phyloP scores from a whole-genome alignment of 2,797 vertebrate species.

The Masticophis lateralis region DNA sequence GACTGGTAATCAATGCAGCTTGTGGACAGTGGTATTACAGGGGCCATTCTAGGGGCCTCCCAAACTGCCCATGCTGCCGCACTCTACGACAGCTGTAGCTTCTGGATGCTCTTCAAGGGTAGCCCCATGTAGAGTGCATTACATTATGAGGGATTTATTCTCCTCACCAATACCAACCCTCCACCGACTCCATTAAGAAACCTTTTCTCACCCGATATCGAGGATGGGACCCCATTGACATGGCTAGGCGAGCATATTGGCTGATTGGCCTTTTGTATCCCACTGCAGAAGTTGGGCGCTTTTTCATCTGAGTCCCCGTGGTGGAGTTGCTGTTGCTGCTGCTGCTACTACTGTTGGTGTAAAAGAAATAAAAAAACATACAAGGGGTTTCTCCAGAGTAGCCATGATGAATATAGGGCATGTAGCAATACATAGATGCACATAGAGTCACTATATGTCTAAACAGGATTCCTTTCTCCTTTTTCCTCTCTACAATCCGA shows the following conservation, averaged over 20 bases:
- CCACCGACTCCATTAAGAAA: accelerated
- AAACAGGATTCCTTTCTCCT: not conserved
- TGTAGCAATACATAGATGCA: not conserved
- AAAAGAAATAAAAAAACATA: accelerated
- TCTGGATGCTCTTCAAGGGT: not conserved
- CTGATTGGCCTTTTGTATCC: slow-evolving; percentile 97
- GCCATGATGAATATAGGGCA: accelerated
- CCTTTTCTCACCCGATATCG: slow-evolving; percentile 84
- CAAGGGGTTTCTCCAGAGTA: accelerated
- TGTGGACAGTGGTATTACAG: not conserved
- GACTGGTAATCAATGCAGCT: not conserved
- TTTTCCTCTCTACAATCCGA: not conserved
- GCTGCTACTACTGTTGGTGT: not conserved
- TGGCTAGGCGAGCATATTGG: slow-evolving; percentile 90
- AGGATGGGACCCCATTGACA: slow-evolving; percentile 84
- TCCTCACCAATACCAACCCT: not conserved
- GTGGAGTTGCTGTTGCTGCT: slow-evolving; percentile 60
- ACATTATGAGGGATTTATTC: not conserved
- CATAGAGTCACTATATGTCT: not conserved
- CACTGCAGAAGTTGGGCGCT: slow-evolving; percentile 86
- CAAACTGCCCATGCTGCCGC: not conserved
- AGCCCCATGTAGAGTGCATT: not conserved
- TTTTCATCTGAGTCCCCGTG: slow-evolving; percentile 80
- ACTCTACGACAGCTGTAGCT: not conserved
- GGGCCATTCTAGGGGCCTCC: not conserved